A percentile compares a stretch with the other conserved stretches of the same genome.
These are phyloP conservation scores for Eudasyphora cyanicolor DNA, from an alignment of 2,888 invertebrate genomes.

Conservation along the genomic window DNA sequence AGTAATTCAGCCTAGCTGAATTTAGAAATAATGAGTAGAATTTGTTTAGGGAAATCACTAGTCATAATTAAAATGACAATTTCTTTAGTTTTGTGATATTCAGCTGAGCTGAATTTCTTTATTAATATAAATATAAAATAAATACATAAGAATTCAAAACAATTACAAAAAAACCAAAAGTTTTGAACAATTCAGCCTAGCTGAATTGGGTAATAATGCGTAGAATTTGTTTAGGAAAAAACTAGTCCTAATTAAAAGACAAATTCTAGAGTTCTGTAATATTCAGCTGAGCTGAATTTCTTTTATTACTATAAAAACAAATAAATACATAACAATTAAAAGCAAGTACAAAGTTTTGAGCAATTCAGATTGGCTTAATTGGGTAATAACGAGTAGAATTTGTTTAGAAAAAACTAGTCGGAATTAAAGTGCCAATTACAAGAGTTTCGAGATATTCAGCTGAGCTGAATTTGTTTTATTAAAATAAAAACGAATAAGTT, in stretches of 20 bases:
- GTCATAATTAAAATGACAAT: no score
- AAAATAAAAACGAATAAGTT: background rate
- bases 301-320: no score
- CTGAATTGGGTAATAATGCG: background rate
- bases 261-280: background rate
- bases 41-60: background rate
- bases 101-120: background rate
- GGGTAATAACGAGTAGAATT: background rate
- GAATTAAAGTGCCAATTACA: no score
- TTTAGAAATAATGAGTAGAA: background rate
- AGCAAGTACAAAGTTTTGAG: no score
- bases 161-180: no score
- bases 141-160: no score
- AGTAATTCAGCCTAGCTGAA: background rate
- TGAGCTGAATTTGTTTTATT: background rate
- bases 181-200: background rate
- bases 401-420: background rate
- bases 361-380: background rate
- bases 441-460: no score
- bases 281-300: constrained; percentile 1
- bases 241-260: no score
- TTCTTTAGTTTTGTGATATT: no score
- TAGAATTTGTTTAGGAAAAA: no score
- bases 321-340: no score
- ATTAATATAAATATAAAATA: background rate